Evolutionary conservation across 2,797 vertebrate species (phyloP).

Genomic region (Sebastes variabilis): DNA sequence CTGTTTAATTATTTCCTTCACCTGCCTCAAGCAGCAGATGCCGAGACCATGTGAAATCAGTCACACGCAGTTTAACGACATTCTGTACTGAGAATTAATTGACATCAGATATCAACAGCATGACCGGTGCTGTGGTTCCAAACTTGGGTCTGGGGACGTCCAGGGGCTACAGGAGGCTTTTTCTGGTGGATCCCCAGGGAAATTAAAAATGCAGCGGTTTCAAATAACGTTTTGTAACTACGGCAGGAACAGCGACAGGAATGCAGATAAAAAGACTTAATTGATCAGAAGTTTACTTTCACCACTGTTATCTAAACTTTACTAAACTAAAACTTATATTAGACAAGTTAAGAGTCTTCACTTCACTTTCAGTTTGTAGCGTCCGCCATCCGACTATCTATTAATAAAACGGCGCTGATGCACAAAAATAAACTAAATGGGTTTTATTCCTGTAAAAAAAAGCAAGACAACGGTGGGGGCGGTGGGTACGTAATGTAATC

Average conservation of each 20-base stretch:
- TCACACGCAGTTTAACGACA: constrained; percentile 33
- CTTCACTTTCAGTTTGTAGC: too few species aligned
- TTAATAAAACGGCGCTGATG: too few species aligned
- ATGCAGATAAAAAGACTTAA: background rate
- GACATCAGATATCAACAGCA: constrained; percentile 53
- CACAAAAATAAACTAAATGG: too few species aligned
- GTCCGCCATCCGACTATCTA: too few species aligned
- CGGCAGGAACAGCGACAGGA: background rate
- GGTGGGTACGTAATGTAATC: too few species aligned
- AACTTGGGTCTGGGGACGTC: background rate
- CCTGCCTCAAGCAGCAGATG: constrained; percentile 63
- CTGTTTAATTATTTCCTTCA: constrained; percentile 81
- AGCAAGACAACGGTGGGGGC: too few species aligned
- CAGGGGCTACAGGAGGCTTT: background rate
- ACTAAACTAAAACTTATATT: background rate
- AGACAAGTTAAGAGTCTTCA: too few species aligned
- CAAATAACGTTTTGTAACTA: background rate
- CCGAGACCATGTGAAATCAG: constrained; percentile 42
- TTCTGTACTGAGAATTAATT: constrained; percentile 41
- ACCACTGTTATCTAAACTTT: background rate
- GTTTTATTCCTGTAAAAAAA: too few species aligned
- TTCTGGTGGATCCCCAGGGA: background rate
- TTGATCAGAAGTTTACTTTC: background rate
- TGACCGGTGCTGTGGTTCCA: background rate
- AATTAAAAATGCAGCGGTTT: background rate